Base-by-base conservation (phyloP, 2,888 invertebrate genomes). In the Nebria brevicollis region DNA sequence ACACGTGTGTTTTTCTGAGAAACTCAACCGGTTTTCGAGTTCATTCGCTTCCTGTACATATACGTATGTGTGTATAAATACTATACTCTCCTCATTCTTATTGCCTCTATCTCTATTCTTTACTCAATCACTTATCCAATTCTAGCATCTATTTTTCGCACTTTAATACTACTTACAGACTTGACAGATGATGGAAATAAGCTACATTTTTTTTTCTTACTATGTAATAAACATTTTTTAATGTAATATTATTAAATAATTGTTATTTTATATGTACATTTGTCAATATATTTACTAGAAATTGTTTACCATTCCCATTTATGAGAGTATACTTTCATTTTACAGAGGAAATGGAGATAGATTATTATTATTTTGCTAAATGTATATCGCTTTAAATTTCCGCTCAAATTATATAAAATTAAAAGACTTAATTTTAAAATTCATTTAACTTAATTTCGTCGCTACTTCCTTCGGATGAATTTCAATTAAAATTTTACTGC, bases 1-100 rank as follows among this genome's bases (percentile, higher is more conserved):
- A 77, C 77, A 77, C 77, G 77, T 77, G 77, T 77, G 77, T 77
- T 72, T 77, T 77, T 72, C 77, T 77, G 42, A 77, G 77, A 77
- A 77, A 42, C 72, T 70, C 42, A 77, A 77, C 77, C 77, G 77
- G 77, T 77, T 77, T 41, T 54, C 34, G 72, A 42, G 68, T 70
- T 70, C 70, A 70, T 70, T 70, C 70, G 70, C 70, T 70, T 70
- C 70, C 70, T 70, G 70, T 70, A 34, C 34, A 15, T 65, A 65
- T 70, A 34, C 54, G 11, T 54, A 54, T 54, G 54, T 54, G 8
- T 54, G 54, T 54, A 54, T 54, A 54, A 54, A 54, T 13, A 54
- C 54, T 54, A 54, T 54, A 54, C 54, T 54, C 54, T 54, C 54
- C 54, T 54, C 54, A 54, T 54, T 54, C 54, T 8, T 54, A 54